phyloP scores from a whole-genome alignment of 2,113 vertebrate genomes.

The Microtus ochrogaster region DNA sequence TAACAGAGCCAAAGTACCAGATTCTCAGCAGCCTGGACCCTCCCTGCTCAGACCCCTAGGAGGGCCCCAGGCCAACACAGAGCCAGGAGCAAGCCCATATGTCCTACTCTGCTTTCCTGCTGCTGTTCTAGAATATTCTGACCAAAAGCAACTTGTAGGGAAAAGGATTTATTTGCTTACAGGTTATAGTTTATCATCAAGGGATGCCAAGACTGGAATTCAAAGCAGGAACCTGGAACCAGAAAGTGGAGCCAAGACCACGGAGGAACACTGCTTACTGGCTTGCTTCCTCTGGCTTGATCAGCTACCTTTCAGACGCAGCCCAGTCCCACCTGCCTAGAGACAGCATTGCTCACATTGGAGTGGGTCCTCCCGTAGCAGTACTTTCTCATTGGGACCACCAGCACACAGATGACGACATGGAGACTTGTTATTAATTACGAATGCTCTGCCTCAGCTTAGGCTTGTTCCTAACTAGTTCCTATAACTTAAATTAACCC shows the following conservation, averaged over 20 bases:
- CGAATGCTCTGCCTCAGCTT: neutral
- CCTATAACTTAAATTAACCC: neutral
- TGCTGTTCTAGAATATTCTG: neutral
- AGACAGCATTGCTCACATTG: too few relatives aligned
- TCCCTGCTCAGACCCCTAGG: neutral
- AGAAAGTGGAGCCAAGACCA: neutral
- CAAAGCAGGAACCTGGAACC: neutral
- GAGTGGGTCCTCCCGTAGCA: neutral
- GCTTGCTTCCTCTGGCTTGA: neutral
- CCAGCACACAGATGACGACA: neutral
- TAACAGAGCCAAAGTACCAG: neutral
- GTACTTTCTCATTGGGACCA: neutral
- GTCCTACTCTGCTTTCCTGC: neutral
- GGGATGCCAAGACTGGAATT: neutral
- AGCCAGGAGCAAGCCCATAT: neutral
- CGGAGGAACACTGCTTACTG: neutral
- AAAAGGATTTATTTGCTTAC: neutral
- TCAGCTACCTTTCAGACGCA: neutral
- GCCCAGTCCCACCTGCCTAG: neutral
- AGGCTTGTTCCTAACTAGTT: neutral
- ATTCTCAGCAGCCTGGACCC: neutral
- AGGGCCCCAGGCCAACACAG: neutral
- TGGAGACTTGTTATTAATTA: neutral
- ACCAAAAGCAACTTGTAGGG: neutral
- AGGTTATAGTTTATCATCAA: neutral